Percentiles rank a stretch among this genome's conserved stretches.
phyloP scores from a whole-genome alignment of 2,888 invertebrate genomes.

The Drosophila borealis region DNA sequence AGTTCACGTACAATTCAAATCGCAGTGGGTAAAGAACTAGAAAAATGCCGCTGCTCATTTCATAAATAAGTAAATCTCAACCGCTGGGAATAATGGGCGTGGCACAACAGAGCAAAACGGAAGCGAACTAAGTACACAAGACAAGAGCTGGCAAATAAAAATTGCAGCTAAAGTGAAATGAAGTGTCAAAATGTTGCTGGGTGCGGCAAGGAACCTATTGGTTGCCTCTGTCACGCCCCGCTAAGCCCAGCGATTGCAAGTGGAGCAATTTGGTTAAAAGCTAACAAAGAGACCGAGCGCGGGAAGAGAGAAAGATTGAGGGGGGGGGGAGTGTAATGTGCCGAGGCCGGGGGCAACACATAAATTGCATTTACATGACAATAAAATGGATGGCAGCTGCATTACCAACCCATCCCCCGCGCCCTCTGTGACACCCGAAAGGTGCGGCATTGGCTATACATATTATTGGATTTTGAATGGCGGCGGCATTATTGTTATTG shows the following conservation, averaged over 20 bases:
- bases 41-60: conserved; percentile 17
- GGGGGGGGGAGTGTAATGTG: conserved; percentile 4
- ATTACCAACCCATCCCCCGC: conserved; percentile 27
- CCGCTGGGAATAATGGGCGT: conserved; percentile 32
- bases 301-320: background rate
- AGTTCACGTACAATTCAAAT: conserved; percentile 12
- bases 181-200: conserved; percentile 65
- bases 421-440: conserved; percentile 17
- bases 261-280: conserved; percentile 70
- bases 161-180: conserved; percentile 60
- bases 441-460: conserved; percentile 48
- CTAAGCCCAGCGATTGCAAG: conserved; percentile 37
- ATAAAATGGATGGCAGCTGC: conserved; percentile 56
- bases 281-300: conserved; percentile 20
- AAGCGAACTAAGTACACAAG: conserved; percentile 8
- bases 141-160: conserved; percentile 26
- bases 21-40: conserved; percentile 7
- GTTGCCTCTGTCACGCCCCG: conserved; percentile 20
- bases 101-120: conserved; percentile 9
- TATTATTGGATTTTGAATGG: conserved; percentile 49
- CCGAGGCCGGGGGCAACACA: conserved; percentile 18
- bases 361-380: conserved; percentile 74
- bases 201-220: conserved; percentile 33
- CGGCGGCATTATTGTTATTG: conserved; percentile 52
- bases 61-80: conserved; percentile 45